Percentiles rank a stretch among this genome's conserved stretches.
These are phyloP conservation scores for Xiphophorus hellerii DNA, from an alignment of 2,113 vertebrate species.

Conservation along the genomic window DNA sequence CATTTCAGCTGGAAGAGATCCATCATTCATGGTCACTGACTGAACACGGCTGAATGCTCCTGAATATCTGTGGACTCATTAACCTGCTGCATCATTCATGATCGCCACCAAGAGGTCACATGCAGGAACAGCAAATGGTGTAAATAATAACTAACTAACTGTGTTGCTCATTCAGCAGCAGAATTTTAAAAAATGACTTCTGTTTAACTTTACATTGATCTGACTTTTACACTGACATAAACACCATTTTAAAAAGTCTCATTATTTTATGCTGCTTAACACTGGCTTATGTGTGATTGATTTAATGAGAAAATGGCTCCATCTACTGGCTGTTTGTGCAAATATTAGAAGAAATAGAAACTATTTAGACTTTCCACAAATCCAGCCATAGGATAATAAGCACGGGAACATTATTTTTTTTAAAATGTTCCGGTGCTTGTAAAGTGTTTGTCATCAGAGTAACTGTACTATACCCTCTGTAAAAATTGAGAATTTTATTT, in stretches of 20 bases:
- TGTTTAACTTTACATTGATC: background rate
- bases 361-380: background rate
- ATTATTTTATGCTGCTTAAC: background rate
- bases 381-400: background rate
- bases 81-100: conserved; percentile 20
- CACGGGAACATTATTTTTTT: no score
- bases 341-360: background rate
- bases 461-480: background rate
- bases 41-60: conserved; percentile 16
- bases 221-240: background rate
- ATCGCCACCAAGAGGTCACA: conserved; percentile 19
- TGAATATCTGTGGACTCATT: conserved; percentile 14
- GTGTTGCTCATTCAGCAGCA: background rate
- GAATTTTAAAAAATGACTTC: background rate
- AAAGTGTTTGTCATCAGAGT: background rate
- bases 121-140: background rate
- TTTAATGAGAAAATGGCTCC: conserved; percentile 34
- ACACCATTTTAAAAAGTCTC: background rate
- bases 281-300: background rate
- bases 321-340: conserved; percentile 30
- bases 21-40: background rate
- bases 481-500: background rate
- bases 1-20: conserved; percentile 1
- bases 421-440: no score
- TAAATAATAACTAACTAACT: background rate